Evolutionary conservation across 2,113 vertebrate genomes (phyloP).

Genomic region (Pan paniscus): DNA sequence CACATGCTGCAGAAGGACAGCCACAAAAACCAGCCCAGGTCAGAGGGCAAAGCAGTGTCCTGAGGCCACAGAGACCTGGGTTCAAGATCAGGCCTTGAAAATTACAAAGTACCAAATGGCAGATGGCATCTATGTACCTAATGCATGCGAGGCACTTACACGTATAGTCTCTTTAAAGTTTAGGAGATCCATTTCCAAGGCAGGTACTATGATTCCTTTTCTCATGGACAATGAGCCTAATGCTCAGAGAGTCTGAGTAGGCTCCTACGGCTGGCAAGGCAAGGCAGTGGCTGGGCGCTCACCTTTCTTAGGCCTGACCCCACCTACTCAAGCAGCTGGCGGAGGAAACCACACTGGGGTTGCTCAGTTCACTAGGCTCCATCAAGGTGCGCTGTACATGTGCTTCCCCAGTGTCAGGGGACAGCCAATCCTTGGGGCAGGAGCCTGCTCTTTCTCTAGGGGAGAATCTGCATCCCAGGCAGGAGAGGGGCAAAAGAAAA

Average conservation of each 20-base stretch:
- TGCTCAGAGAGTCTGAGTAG: background rate
- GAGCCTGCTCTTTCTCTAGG: too few species aligned
- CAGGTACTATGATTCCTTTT: too few species aligned
- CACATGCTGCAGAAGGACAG: accelerated
- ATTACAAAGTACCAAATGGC: background rate
- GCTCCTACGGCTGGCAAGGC: accelerated
- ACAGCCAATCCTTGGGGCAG: background rate
- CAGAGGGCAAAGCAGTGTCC: background rate
- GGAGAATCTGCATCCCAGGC: too few species aligned
- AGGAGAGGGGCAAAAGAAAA: too few species aligned
- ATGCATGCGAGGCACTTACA: accelerated
- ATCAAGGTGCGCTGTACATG: accelerated
- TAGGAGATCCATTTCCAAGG: background rate
- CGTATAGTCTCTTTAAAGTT: background rate
- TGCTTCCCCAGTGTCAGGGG: accelerated
- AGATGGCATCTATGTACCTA: too few species aligned
- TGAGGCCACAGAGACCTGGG: background rate
- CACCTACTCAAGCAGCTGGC: accelerated
- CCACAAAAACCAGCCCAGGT: background rate
- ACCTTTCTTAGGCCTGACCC: too few species aligned
- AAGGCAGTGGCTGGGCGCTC: accelerated
- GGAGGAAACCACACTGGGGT: background rate
- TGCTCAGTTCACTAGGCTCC: accelerated
- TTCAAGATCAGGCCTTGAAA: background rate
- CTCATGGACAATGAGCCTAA: accelerated